Evolutionary conservation across 2,113 vertebrate genomes (phyloP).

Genomic region (Synodontis membranacea): DNA sequence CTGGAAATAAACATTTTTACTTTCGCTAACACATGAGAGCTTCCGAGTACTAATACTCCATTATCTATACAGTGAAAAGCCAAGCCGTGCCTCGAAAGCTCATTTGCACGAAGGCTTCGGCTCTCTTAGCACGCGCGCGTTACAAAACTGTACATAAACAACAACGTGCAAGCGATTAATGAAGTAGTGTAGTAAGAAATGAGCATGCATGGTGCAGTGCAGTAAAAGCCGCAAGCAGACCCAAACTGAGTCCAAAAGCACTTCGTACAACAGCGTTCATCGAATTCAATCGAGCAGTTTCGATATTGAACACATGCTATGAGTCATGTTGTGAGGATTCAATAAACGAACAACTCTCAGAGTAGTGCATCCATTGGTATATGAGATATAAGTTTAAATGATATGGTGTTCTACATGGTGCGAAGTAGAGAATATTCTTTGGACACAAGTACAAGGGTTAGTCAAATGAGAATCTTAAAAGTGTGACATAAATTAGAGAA

Average conservation of each 20-base stretch:
- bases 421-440: not conserved
- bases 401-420: not conserved
- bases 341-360: not conserved
- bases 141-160: slow-evolving; percentile 8
- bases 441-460: not conserved
- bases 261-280: not conserved
- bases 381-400: not conserved
- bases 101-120: slow-evolving; percentile 43
- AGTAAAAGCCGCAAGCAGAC: not conserved
- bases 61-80: slow-evolving; percentile 46
- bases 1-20: slow-evolving; percentile 47
- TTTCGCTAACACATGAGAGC: slow-evolving; percentile 43
- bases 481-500: not conserved
- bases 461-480: not conserved
- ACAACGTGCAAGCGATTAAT: not conserved
- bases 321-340: not conserved
- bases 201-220: not conserved
- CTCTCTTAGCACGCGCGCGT: slow-evolving; percentile 20
- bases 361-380: not conserved
- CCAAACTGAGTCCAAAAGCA: not conserved
- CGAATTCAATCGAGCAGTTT: not conserved
- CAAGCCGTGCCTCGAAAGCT: slow-evolving; percentile 36
- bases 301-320: not conserved
- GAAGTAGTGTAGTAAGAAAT: not conserved
- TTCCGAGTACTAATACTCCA: slow-evolving; percentile 41